phyloP scores from a whole-genome alignment of 1,140 invertebrate species.

The Drosophila jambulina region DNA sequence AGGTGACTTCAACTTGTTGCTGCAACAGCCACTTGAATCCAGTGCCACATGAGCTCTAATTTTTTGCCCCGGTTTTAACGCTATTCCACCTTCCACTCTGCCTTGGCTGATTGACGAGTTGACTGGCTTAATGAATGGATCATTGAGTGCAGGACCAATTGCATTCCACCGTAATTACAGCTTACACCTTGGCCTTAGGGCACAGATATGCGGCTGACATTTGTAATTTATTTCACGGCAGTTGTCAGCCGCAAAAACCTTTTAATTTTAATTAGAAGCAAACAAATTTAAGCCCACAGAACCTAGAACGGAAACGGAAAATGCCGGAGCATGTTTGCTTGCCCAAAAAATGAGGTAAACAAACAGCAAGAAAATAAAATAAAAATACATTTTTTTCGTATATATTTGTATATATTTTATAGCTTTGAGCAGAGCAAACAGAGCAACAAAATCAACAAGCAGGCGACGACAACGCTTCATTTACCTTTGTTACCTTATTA shows the following conservation, averaged over 20 bases:
- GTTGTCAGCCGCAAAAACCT: conserved; percentile 39
- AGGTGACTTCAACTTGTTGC: conserved; percentile 77
- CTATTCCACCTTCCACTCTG: neutral
- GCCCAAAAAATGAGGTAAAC: conserved; percentile 43
- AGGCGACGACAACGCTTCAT: conserved; percentile 52
- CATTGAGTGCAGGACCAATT: conserved; percentile 39
- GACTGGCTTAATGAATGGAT: conserved; percentile 52
- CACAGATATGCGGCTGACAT: conserved; percentile 23
- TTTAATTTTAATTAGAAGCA: conserved; percentile 59
- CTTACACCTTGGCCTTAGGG: conserved; percentile 6
- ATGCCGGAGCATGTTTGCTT: conserved; percentile 43
- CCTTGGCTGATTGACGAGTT: conserved; percentile 45
- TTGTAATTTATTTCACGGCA: conserved; percentile 35
- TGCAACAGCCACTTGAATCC: conserved; percentile 27
- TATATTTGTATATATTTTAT: conserved; percentile 43
- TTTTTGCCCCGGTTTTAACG: conserved; percentile 1
- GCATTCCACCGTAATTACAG: conserved; percentile 16
- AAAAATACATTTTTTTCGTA: conserved; percentile 40
- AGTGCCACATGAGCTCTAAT: conserved; percentile 23
- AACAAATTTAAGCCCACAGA: conserved; percentile 34
- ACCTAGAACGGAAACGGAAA: conserved; percentile 39
- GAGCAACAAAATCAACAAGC: conserved; percentile 68
- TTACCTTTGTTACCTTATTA: too few species aligned
- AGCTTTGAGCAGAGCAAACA: conserved; percentile 47
- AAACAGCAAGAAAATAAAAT: conserved; percentile 35